Evolutionary conservation across 2,797 vertebrate genomes (phyloP).

Genomic region (Euphonia xanthogaster): DNA sequence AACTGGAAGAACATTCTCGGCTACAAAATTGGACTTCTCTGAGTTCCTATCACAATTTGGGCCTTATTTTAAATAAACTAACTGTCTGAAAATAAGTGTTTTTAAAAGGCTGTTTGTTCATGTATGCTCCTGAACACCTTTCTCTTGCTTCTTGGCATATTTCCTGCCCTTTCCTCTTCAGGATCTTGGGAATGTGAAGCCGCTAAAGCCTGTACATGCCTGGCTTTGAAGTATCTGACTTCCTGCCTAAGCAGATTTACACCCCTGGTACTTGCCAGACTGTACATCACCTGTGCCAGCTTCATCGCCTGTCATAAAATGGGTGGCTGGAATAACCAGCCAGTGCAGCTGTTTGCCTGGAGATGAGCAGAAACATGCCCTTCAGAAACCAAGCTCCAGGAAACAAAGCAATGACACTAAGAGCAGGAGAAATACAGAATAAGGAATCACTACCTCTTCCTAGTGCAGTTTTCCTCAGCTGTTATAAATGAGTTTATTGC

Average conservation of each 20-base stretch:
- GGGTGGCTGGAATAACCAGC: conserved; percentile 1
- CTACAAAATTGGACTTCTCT: neutral
- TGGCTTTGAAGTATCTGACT: conserved; percentile 9
- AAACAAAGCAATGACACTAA: neutral
- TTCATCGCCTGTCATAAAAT: neutral
- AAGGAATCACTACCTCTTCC: neutral
- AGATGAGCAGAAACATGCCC: neutral
- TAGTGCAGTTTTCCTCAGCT: neutral
- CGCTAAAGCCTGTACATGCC: neutral
- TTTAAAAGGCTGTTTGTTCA: neutral
- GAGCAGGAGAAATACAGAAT: neutral
- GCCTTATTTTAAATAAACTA: neutral
- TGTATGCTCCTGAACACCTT: neutral
- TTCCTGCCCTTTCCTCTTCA: neutral
- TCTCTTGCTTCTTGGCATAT: neutral
- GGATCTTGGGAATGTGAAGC: neutral
- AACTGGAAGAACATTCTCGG: neutral
- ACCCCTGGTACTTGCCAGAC: neutral
- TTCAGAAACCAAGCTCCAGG: neutral
- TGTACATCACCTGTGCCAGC: conserved; percentile 16
- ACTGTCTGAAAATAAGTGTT: neutral
- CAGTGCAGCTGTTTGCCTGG: conserved; percentile 8
- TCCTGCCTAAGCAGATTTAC: conserved; percentile 19
- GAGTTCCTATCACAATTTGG: neutral
- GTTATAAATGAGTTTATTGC: neutral